Conservation (phyloP, 2,888 invertebrate genomes). For the Polyploca ridens region DNA sequence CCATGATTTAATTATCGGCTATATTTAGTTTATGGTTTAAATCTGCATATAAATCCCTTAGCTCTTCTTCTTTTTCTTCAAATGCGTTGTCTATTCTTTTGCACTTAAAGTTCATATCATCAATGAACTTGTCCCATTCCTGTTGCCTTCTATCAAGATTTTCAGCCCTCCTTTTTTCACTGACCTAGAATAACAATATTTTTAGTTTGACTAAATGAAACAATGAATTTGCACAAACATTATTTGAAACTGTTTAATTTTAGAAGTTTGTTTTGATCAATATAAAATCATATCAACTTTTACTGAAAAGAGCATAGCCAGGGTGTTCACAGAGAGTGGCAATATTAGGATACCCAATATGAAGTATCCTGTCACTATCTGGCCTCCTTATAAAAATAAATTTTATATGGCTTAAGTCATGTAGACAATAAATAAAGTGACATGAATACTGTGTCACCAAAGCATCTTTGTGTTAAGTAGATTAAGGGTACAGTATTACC, state of each 20-base stretch:
- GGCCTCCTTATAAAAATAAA: not conserved
- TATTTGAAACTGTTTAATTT: not conserved
- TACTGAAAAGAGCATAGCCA: too few species aligned
- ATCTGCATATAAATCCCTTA: slow-evolving; percentile 89
- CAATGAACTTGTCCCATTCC: slow-evolving; percentile 91
- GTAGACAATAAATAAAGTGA: too few species aligned
- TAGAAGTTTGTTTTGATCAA: too few species aligned
- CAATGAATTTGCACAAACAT: too few species aligned
- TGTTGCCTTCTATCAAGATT: slow-evolving; percentile 67
- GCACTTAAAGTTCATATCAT: slow-evolving; percentile 91
- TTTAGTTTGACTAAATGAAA: not conserved
- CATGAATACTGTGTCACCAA: too few species aligned
- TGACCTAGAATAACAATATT: slow-evolving; percentile 45
- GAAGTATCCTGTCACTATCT: too few species aligned
- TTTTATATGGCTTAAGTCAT: too few species aligned
- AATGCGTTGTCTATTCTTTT: slow-evolving; percentile 90
- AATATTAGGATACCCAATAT: too few species aligned
- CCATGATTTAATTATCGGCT: slow-evolving; percentile 73
- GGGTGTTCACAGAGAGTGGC: too few species aligned
- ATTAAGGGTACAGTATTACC: too few species aligned
- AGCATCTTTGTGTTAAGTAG: too few species aligned
- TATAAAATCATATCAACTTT: too few species aligned
- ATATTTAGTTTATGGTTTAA: slow-evolving; percentile 90
- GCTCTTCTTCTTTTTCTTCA: slow-evolving; percentile 91
- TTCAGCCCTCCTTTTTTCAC: slow-evolving; percentile 53